Percentiles rank a stretch among this genome's conserved stretches.
These are phyloP conservation scores for Lasioglossum villosulum DNA, from an alignment of 2,888 invertebrate genomes.

Conservation along the genomic window DNA sequence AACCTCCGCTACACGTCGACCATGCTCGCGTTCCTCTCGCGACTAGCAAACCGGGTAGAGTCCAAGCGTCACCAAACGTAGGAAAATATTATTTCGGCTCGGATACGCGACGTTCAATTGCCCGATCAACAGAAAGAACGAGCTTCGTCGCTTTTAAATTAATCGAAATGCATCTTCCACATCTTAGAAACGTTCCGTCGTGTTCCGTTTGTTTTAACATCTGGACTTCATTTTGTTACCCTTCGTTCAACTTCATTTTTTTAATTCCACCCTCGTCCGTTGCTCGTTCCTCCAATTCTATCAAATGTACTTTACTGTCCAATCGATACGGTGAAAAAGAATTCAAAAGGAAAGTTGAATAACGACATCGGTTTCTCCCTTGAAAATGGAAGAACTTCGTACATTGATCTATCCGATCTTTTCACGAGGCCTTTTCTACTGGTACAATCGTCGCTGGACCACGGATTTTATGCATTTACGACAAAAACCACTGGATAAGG, in stretches of 20 bases:
- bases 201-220: no score
- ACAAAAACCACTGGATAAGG: no score
- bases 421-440: no score
- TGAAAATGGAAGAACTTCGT: no score
- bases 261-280: not conserved
- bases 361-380: no score
- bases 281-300: not conserved
- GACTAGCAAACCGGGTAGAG: conserved; percentile 29
- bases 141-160: not conserved
- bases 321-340: no score
- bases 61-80: conserved; percentile 15
- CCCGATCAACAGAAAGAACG: not conserved
- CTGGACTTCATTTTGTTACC: no score
- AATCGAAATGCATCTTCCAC: not conserved
- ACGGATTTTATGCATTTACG: no score
- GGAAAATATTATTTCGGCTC: conserved; percentile 6
- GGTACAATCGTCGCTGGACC: no score
- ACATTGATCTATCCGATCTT: no score
- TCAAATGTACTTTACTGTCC: not conserved
- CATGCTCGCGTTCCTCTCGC: conserved; percentile 66
- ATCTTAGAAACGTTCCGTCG: not conserved
- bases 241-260: not conserved
- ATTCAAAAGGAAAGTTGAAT: no score
- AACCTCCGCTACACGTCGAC: conserved; percentile 75
- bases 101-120: not conserved